Evolutionary conservation across 2,797 vertebrate genomes (phyloP), one percentile per base, ranked within the genome.

Genomic region (Caiman crocodilus): DNA sequence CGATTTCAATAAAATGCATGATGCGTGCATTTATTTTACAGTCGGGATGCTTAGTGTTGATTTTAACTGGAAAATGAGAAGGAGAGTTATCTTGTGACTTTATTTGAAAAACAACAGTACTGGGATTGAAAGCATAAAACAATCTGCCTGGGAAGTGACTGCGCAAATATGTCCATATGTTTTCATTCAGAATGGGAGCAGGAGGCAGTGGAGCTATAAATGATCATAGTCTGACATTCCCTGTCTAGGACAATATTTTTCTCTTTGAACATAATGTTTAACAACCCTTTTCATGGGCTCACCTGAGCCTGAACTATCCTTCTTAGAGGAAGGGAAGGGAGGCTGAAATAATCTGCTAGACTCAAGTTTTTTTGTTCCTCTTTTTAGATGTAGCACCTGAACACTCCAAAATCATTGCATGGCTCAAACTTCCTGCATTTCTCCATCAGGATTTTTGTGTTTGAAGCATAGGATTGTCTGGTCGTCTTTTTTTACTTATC

Each of bases 321-420:
- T 12, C 26, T 50, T 25, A 7, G 1, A n/a, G 65, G 55, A n/a
- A 20, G 11, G n/a, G 50, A 23, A 75, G 26, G 67, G 55, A 57
- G 6, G 73, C 32, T 14, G 64, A 35, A 61, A 61, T 17, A 65
- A 35, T 50, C 15, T 14, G 14, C 21, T 30, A 74, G 42, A 28
- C 2, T 23, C 5, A 4, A 17, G 1, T n/a, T n/a, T 77, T 25
- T 26, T 1, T 71, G 15, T 14, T 0, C 6, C 0, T 10, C 18
- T 79, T 76, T 55, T 23, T 55, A n/a, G 18, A 76, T 21, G 5
- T 23, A 58, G 57, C 75, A 28, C 55, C 74, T 16, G 23, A 56
- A 76, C 12, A 28, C 56, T 56, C 74, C 28, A 57, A 50, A 76
- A 76, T 56, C 74, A 57, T 76, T 28, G 26, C 28, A 4, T 42